Conservation (phyloP, 2,888 invertebrate genomes). For the Parnassius orleans region DNA sequence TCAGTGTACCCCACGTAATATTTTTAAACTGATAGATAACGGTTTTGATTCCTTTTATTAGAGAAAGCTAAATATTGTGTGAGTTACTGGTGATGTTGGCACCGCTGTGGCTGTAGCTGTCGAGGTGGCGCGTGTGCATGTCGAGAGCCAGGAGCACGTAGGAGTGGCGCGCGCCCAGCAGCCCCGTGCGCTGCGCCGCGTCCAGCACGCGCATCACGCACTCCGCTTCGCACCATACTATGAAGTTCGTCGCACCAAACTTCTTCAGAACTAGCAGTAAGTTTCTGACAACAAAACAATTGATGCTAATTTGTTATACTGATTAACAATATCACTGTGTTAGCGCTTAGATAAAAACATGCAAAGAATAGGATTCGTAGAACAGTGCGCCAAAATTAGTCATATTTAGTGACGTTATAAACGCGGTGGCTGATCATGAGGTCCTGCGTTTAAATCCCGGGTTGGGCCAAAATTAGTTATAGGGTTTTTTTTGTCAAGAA, state of each 20-base stretch:
- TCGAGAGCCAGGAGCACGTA: conserved; percentile 60
- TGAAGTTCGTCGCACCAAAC: conserved; percentile 50
- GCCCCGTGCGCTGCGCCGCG: conserved; percentile 69
- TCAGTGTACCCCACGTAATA: no score
- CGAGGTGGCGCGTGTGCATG: conserved; percentile 55
- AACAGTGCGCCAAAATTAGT: neutral
- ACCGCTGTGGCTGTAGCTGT: conserved; percentile 63
- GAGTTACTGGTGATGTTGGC: conserved; percentile 61
- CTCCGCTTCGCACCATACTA: conserved; percentile 58
- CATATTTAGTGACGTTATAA: neutral
- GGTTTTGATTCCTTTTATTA: no score
- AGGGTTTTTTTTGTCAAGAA: no score
- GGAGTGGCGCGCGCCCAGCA: conserved; percentile 58
- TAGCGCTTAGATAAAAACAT: neutral
- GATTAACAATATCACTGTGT: no score
- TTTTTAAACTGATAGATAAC: no score
- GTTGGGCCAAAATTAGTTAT: no score
- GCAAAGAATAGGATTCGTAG: neutral
- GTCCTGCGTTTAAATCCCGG: no score
- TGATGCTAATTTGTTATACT: neutral
- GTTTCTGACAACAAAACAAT: conserved; percentile 38
- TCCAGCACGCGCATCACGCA: conserved; percentile 60
- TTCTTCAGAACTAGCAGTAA: conserved; percentile 64
- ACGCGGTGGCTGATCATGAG: no score
- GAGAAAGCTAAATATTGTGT: no score